phyloP scores from a whole-genome alignment of 2,888 invertebrate species.

The Fragum sueziense region DNA sequence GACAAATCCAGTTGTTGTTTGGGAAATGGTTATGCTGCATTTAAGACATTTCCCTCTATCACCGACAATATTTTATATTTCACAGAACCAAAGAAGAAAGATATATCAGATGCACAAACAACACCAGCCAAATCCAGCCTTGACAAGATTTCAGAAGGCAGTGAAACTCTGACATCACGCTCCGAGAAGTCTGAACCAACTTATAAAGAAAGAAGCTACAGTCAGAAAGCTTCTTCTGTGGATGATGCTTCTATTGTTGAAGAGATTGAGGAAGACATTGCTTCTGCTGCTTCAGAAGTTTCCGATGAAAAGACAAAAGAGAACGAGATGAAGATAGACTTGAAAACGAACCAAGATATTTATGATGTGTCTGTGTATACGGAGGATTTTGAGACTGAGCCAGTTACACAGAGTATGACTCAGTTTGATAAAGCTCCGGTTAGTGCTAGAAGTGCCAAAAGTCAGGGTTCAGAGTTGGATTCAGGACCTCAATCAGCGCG shows the following conservation, averaged over 20 bases:
- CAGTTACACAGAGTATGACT: slow-evolving; percentile 54
- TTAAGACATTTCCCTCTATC: no score
- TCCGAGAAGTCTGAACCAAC: slow-evolving; percentile 46
- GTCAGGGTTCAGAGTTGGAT: slow-evolving; percentile 47
- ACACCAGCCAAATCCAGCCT: slow-evolving; percentile 42
- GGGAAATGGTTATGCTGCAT: background rate
- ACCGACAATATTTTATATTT: background rate
- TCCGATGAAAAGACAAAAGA: slow-evolving; percentile 54
- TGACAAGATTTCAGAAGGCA: slow-evolving; percentile 74
- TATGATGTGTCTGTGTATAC: slow-evolving; percentile 60
- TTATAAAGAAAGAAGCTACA: slow-evolving; percentile 33
- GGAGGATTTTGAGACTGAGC: slow-evolving; percentile 65
- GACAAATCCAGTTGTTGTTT: background rate
- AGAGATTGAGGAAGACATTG: slow-evolving; percentile 50
- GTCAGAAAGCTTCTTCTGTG: slow-evolving; percentile 11
- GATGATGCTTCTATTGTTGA: slow-evolving; percentile 32
- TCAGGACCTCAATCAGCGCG: slow-evolving; percentile 51
- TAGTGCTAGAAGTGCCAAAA: slow-evolving; percentile 57
- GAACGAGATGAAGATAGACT: slow-evolving; percentile 51
- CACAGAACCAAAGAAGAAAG: background rate
- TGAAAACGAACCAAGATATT: slow-evolving; percentile 50
- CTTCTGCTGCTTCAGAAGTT: slow-evolving; percentile 37
- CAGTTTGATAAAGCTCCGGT: slow-evolving; percentile 51
- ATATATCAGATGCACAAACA: background rate
- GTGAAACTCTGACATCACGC: slow-evolving; percentile 59